phyloP scores from a whole-genome alignment of 2,797 vertebrate species.

The Podarcis lilfordi region DNA sequence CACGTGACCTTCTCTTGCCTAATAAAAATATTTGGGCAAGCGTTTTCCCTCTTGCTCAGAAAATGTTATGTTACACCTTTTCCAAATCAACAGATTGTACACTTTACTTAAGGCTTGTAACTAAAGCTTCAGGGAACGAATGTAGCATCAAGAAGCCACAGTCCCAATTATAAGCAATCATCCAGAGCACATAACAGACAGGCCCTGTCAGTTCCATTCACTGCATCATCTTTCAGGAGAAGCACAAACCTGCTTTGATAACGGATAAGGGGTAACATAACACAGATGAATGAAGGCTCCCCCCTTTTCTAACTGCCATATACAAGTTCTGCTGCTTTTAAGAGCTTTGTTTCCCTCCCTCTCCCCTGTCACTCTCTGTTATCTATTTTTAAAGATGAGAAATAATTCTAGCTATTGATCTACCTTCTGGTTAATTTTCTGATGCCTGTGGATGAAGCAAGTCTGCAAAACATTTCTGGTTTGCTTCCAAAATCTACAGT shows the following conservation, averaged over 20 bases:
- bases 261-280: constrained; percentile 32
- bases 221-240: constrained; percentile 48
- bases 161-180: constrained; percentile 53
- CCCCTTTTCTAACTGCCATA: background rate
- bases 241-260: constrained; percentile 45
- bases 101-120: constrained; percentile 35
- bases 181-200: constrained; percentile 49
- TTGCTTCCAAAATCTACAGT: constrained; percentile 9
- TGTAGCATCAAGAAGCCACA: constrained; percentile 35
- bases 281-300: background rate
- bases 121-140: constrained; percentile 39
- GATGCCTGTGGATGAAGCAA: constrained; percentile 8
- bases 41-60: background rate
- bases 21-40: background rate
- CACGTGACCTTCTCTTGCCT: background rate
- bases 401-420: background rate
- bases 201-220: constrained; percentile 51
- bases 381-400: background rate
- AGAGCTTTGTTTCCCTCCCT: background rate
- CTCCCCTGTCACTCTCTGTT: background rate
- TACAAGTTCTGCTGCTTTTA: background rate
- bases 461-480: background rate
- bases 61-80: background rate
- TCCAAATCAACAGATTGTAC: constrained; percentile 39
- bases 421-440: constrained; percentile 3